phyloP scores from a whole-genome alignment of 1,140 invertebrate species.

The Penaeus chinensis region DNA sequence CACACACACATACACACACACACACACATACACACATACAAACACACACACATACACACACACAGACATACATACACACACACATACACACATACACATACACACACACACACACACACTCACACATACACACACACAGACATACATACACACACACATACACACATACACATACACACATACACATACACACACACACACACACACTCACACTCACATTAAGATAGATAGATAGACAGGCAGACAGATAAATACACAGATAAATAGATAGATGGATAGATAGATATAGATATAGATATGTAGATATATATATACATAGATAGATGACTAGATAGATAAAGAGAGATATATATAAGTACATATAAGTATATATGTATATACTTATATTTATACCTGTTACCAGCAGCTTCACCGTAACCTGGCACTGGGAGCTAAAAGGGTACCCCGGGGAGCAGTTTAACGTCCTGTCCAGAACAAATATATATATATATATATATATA shows the following conservation, averaged over 20 bases:
- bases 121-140: too few species aligned
- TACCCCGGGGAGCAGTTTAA: background rate
- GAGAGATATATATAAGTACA: background rate
- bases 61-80: too few species aligned
- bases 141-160: background rate
- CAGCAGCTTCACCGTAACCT: background rate
- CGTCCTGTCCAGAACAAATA: too few species aligned
- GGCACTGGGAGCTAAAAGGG: background rate
- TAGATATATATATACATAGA: constrained; percentile 5
- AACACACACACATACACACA: too few species aligned
- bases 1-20: too few species aligned
- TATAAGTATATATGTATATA: background rate
- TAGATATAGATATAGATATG: background rate
- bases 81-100: too few species aligned
- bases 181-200: too few species aligned
- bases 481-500: background rate
- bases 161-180: background rate
- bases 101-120: too few species aligned
- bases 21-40: too few species aligned
- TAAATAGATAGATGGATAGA: background rate
- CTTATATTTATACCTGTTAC: background rate
- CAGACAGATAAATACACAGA: background rate
- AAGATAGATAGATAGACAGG: too few species aligned
- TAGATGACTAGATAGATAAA: too few species aligned
- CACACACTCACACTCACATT: background rate